Evolutionary conservation across 1,140 invertebrate species (phyloP).

Genomic region (Cataglyphis hispanica): DNA sequence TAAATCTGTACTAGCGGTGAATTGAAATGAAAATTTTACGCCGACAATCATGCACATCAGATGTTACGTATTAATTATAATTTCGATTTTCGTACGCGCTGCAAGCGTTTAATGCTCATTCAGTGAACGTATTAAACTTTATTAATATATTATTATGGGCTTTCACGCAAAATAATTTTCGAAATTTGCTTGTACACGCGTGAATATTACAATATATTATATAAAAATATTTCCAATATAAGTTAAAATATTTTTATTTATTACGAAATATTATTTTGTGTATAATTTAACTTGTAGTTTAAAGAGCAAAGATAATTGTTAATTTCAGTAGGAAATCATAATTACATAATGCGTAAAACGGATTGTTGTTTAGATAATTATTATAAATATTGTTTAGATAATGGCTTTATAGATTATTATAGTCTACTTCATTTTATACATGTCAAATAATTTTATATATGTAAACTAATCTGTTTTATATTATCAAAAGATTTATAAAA

Average conservation of each 20-base stretch:
- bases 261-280: background rate
- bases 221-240: background rate
- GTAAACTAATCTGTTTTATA: background rate
- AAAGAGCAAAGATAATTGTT: background rate
- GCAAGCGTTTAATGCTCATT: slow-evolving; percentile 1
- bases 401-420: background rate
- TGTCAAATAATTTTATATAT: too few relatives aligned
- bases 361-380: background rate
- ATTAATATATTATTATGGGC: slow-evolving; percentile 40
- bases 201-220: slow-evolving; percentile 18
- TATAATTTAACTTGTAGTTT: slow-evolving; percentile 14
- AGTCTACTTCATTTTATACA: background rate
- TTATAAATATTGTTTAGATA: too few relatives aligned
- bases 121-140: slow-evolving; percentile 11
- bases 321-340: background rate
- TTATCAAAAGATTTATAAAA: slow-evolving; percentile 12
- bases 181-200: background rate
- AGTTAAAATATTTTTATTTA: slow-evolving; percentile 11
- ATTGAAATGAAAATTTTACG: slow-evolving; percentile 38
- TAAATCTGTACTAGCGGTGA: background rate
- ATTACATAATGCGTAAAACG: background rate
- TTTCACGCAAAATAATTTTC: slow-evolving; percentile 19
- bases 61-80: slow-evolving; percentile 22
- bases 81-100: slow-evolving; percentile 13
- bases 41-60: background rate